A percentile compares a stretch with the other conserved stretches of the same genome.
phyloP scores from a whole-genome alignment of 2,888 invertebrate species.

The Allophyes oxyacanthae region DNA sequence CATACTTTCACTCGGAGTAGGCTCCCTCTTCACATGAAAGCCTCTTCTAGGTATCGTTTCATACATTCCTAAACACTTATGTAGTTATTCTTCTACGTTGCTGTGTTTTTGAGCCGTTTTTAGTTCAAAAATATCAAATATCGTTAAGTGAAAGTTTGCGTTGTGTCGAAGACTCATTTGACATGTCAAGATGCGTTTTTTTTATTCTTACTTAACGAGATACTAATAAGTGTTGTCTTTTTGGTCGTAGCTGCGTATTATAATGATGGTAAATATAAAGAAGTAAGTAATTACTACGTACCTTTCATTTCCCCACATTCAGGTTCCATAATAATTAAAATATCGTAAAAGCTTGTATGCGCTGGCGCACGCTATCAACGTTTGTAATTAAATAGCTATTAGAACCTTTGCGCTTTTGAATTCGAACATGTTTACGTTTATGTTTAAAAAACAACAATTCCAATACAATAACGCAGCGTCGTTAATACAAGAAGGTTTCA shows the following conservation, averaged over 20 bases:
- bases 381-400: constrained; percentile 59
- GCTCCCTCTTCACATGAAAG: constrained; percentile 57
- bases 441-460: constrained; percentile 3
- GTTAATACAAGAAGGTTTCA: constrained; percentile 1
- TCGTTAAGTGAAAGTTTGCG: constrained; percentile 28
- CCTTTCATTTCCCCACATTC: constrained; percentile 38
- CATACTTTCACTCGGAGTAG: constrained; percentile 68
- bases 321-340: constrained; percentile 59
- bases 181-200: not conserved
- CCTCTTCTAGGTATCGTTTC: constrained; percentile 54
- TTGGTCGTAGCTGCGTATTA: constrained; percentile 13
- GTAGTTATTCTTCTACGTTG: constrained; percentile 26
- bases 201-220: not conserved
- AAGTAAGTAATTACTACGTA: constrained; percentile 42
- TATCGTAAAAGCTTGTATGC: constrained; percentile 59
- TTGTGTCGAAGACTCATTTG: not conserved
- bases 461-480: too few relatives aligned
- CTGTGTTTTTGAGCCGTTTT: constrained; percentile 13
- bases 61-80: constrained; percentile 36
- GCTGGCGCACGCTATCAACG: constrained; percentile 49
- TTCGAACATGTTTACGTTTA: constrained; percentile 31
- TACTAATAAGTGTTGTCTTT: too few relatives aligned
- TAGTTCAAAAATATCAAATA: constrained; percentile 25
- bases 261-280: constrained; percentile 36
- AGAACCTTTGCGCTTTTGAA: constrained; percentile 29